A percentile compares a stretch with the other conserved stretches of the same genome.
Evolutionary conservation across 2,113 vertebrate genomes (phyloP).

Genomic region (Falco punctatus): DNA sequence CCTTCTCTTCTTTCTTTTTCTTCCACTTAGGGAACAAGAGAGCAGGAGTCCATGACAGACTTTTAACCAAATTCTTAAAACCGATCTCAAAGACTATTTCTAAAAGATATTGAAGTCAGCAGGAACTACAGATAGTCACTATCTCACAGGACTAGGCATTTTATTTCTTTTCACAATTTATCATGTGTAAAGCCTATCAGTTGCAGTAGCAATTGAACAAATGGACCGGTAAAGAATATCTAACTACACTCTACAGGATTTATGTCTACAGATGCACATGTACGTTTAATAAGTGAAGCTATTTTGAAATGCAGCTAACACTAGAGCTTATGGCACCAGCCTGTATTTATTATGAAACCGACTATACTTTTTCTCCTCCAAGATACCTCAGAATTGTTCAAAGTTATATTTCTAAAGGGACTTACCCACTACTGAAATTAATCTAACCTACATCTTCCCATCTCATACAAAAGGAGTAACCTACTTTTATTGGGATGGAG

Average conservation of each 20-base stretch:
- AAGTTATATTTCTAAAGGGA: not conserved
- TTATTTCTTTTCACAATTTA: not conserved
- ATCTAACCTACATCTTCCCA: not conserved
- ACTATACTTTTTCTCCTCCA: not conserved
- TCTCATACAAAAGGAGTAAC: not conserved
- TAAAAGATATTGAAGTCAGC: not conserved
- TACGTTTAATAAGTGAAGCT: not conserved
- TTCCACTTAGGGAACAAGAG: not conserved
- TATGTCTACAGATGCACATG: not conserved
- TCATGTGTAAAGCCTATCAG: not conserved
- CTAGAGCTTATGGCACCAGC: not conserved
- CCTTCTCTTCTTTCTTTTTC: not conserved
- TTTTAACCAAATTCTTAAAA: not conserved
- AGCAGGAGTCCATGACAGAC: not conserved
- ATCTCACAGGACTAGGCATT: not conserved
- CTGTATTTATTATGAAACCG: not conserved
- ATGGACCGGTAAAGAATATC: not conserved
- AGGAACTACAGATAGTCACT: not conserved
- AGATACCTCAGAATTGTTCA: not conserved
- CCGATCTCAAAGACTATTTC: not conserved
- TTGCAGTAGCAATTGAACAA: not conserved
- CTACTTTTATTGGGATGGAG: not conserved
- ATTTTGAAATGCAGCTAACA: constrained; percentile 1
- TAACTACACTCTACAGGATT: not conserved
- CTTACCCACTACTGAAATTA: not conserved